Evolutionary conservation across 2,113 vertebrate species (phyloP), one percentile per base, ranked within the genome.

Genomic region (Spheniscus mendiculus): DNA sequence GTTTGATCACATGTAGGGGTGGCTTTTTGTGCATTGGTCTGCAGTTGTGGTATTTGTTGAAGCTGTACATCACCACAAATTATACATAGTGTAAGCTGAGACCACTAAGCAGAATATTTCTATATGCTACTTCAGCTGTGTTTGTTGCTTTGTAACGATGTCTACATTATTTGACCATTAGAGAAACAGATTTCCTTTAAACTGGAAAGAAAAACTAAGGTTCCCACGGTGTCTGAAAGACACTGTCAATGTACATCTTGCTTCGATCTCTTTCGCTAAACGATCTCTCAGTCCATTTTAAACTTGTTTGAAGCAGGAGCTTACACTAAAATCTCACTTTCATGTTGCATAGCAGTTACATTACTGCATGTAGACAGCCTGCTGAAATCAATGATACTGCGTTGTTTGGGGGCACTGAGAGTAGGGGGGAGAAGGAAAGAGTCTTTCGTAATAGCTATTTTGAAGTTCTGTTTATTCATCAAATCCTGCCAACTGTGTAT

Each of bases 231-330:
- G 15, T n/a, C 62, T 70, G 71, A 52, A 67, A 52, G 36, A 27
- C 12, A 4, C 44, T 1, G 0, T 53, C n/a, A 8, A 1, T 9
- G 3, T 19, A 40, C 18, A 9, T 69, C 15, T 45, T 44, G 40
- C 29, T 36, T 85, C 4, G 0, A 26, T 52, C 47, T 84, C 45
- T 36, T 27, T 32, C 1, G 4, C 49, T 55, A 11, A 84, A 72
- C 0, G 2, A 13, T 72, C 13, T 40, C 83, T 91, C 52, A 4
- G 65, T 76, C 47, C 19, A 1, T 76, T 84, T 80, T 55, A 70
- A 92, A 65, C 44, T 27, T 50, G 38, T 45, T 63, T 80, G 86
- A 94, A 79, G 55, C 45, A 61, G 80, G 40, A 72, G 34, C 67
- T 69, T 66, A 61, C 92, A 30, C 61, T 50, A 40, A 71, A 50